Percentiles rank a stretch among this genome's conserved stretches.
Conservation (phyloP, 2,797 vertebrate genomes). For the Coranthus polyacanthus region DNA sequence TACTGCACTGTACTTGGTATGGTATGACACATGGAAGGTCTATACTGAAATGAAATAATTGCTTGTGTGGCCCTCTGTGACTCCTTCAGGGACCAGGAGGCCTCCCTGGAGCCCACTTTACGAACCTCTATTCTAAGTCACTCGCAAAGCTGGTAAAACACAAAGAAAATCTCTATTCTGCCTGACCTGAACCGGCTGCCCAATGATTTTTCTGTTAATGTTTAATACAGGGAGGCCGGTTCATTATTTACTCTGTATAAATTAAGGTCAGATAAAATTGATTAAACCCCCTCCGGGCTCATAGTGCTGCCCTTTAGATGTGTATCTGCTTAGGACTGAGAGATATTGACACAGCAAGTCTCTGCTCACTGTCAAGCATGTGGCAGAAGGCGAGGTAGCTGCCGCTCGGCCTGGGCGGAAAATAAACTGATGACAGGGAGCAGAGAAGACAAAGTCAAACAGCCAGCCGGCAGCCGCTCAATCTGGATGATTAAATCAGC, state of each 20-base stretch:
- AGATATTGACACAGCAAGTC: conserved; percentile 71
- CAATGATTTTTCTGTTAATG: conserved; percentile 64
- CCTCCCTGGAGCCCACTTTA: no score
- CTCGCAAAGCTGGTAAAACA: conserved; percentile 34
- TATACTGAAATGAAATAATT: no score
- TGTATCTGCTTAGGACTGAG: conserved; percentile 66
- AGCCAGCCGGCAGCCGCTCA: conserved; percentile 40
- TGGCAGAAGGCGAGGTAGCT: conserved; percentile 67
- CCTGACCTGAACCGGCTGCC: conserved; percentile 21
- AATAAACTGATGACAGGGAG: conserved; percentile 66
- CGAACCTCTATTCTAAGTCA: neutral
- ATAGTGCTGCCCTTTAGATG: conserved; percentile 68
- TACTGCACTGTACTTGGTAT: no score
- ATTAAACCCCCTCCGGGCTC: conserved; percentile 64
- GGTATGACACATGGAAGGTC: no score
- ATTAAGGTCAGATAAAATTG: conserved; percentile 80
- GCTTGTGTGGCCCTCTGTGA: no score
- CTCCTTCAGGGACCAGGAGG: no score
- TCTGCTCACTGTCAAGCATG: conserved; percentile 66
- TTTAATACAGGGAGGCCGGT: conserved; percentile 69
- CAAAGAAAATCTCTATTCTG: conserved; percentile 27
- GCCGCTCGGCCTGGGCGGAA: conserved; percentile 48
- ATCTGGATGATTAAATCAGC: conserved; percentile 51
- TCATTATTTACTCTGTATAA: conserved; percentile 82
- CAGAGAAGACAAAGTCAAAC: conserved; percentile 67